phyloP scores from a whole-genome alignment of 2,113 vertebrate genomes.

The Tetrao urogallus region DNA sequence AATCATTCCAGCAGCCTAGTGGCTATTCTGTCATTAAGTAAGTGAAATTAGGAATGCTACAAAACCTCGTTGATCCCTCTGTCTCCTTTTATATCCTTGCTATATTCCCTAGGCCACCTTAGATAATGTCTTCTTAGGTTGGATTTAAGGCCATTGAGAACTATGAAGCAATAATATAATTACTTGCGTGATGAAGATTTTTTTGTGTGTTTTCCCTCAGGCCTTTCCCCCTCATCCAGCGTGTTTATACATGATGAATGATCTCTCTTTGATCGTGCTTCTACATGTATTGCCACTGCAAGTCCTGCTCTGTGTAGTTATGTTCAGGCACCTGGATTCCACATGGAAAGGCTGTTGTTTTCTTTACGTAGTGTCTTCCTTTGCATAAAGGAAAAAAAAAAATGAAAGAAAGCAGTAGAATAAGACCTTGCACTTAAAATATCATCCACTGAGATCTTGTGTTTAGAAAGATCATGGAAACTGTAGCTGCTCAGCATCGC shows the following conservation, averaged over 20 bases:
- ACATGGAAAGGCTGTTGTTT: neutral
- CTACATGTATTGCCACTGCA: slow-evolving; percentile 60
- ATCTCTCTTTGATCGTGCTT: slow-evolving; percentile 63
- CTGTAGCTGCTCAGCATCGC: neutral
- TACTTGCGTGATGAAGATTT: slow-evolving; percentile 21
- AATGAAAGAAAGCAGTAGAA: neutral
- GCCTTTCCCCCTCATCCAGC: slow-evolving; percentile 58
- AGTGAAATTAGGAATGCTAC: slow-evolving; percentile 16
- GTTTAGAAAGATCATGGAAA: neutral
- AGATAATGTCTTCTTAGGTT: slow-evolving; percentile 33
- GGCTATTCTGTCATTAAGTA: neutral
- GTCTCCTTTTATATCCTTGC: neutral
- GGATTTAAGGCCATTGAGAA: slow-evolving; percentile 34
- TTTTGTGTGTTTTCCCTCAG: slow-evolving; percentile 57
- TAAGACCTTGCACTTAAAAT: neutral
- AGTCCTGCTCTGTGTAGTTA: slow-evolving; percentile 49
- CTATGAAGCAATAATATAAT: slow-evolving; percentile 43
- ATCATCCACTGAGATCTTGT: neutral
- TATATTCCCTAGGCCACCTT: slow-evolving; percentile 34
- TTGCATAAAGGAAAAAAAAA: neutral
- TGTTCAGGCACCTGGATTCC: slow-evolving; percentile 41
- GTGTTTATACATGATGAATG: slow-evolving; percentile 61
- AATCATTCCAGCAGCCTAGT: neutral
- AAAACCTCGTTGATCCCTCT: neutral
- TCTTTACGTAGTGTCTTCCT: slow-evolving; percentile 5